phyloP scores from a whole-genome alignment of 1,140 invertebrate species.

The Trichonephila clavipes region DNA sequence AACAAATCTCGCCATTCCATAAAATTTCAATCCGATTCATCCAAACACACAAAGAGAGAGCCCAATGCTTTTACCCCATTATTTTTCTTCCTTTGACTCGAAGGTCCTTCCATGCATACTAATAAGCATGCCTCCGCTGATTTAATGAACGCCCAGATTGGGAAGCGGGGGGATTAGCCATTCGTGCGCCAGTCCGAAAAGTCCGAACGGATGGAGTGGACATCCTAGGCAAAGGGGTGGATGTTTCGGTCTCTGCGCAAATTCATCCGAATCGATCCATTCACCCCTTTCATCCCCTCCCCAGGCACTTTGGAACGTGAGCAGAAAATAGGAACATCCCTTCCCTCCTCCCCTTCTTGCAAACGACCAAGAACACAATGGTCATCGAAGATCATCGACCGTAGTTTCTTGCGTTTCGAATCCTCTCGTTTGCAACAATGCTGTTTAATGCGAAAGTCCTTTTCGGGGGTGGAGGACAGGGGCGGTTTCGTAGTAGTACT shows the following conservation, averaged over 20 bases:
- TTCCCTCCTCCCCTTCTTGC: background rate
- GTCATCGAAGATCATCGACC: conserved; percentile 43
- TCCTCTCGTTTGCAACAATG: background rate
- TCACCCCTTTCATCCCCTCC: conserved; percentile 11
- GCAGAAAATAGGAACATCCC: conserved; percentile 25
- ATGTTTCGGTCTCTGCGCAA: conserved; percentile 34
- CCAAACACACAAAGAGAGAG: background rate
- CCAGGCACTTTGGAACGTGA: background rate
- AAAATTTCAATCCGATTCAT: background rate
- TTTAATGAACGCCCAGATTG: background rate
- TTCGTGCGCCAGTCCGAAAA: background rate
- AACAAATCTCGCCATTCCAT: background rate
- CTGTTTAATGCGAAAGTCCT: background rate
- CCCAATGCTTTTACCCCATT: background rate
- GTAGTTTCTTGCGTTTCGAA: conserved; percentile 28
- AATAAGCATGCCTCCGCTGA: background rate
- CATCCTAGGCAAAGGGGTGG: conserved; percentile 8
- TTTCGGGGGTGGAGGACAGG: background rate
- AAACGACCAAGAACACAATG: conserved; percentile 15
- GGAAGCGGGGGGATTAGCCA: background rate
- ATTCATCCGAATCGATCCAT: conserved; percentile 9
- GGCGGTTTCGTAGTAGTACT: background rate
- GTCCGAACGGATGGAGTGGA: conserved; percentile 3
- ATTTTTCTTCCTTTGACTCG: background rate
- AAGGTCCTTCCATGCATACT: background rate